Conservation (phyloP, 2,113 vertebrate genomes). For the Engystomops pustulosus region DNA sequence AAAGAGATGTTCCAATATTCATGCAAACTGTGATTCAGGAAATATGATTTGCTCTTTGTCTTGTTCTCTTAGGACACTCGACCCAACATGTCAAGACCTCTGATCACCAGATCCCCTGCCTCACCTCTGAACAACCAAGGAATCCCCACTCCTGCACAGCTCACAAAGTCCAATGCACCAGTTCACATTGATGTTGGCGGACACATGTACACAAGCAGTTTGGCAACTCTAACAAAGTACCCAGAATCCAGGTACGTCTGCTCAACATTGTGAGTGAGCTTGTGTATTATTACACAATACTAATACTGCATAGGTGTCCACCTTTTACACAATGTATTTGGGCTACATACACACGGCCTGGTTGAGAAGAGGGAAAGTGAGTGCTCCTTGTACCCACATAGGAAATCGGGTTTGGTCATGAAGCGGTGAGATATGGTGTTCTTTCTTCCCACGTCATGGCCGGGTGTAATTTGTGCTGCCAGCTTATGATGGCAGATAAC, state of each 20-base stretch:
- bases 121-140: slow-evolving; percentile 98
- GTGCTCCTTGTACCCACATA: too few relatives aligned
- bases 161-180: slow-evolving; percentile 97
- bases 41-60: slow-evolving; percentile 64
- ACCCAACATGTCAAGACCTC: slow-evolving; percentile 98
- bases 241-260: slow-evolving; percentile 87
- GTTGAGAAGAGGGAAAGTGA: too few relatives aligned
- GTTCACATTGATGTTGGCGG: slow-evolving; percentile 98
- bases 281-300: neutral
- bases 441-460: too few relatives aligned
- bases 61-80: slow-evolving; percentile 90
- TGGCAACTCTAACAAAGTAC: slow-evolving; percentile 96
- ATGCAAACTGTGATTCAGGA: neutral
- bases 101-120: slow-evolving; percentile 97
- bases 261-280: slow-evolving; percentile 58
- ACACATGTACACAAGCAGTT: slow-evolving; percentile 99
- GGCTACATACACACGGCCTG: too few relatives aligned
- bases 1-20: too few relatives aligned
- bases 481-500: too few relatives aligned
- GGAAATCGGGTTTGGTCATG: too few relatives aligned
- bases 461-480: too few relatives aligned
- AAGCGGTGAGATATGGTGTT: too few relatives aligned
- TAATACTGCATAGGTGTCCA: neutral
- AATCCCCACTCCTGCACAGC: slow-evolving; percentile 95
- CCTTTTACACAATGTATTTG: neutral